phyloP scores from a whole-genome alignment of 2,888 invertebrate genomes.

The Sthenelais limicola region DNA sequence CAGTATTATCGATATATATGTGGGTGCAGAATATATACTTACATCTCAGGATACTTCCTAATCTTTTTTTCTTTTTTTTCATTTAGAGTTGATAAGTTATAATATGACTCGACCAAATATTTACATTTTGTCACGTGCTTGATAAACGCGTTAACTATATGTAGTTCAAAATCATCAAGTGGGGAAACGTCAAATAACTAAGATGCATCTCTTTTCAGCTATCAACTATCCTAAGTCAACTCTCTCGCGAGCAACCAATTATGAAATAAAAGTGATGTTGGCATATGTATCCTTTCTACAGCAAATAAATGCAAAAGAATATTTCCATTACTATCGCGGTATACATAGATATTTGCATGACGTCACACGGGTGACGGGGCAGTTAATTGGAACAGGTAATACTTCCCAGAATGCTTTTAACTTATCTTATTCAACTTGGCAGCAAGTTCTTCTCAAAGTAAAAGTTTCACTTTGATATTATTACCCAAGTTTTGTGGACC shows the following conservation, averaged over 20 bases:
- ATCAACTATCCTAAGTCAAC: conserved; percentile 71
- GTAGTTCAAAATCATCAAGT: no score
- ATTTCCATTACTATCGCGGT: not conserved
- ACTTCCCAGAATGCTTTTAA: not conserved
- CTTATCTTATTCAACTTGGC: not conserved
- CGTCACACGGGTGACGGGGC: no score
- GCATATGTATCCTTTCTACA: conserved; percentile 72
- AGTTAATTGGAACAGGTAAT: no score
- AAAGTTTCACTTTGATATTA: not conserved
- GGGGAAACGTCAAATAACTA: not conserved
- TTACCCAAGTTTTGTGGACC: not conserved
- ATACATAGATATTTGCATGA: not conserved
- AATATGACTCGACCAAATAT: no score
- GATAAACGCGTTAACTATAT: no score
- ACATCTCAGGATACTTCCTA: no score
- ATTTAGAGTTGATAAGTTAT: no score
- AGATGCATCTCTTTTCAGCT: conserved; percentile 62
- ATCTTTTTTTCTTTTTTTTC: no score
- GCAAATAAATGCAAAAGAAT: not conserved
- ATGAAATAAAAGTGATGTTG: conserved; percentile 72
- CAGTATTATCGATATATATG: no score
- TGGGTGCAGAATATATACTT: no score
- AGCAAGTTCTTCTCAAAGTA: not conserved
- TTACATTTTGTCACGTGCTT: no score
- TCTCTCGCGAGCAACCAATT: conserved; percentile 72